phyloP scores from a whole-genome alignment of 2,888 invertebrate genomes.

The Steinernema hermaphroditum region DNA sequence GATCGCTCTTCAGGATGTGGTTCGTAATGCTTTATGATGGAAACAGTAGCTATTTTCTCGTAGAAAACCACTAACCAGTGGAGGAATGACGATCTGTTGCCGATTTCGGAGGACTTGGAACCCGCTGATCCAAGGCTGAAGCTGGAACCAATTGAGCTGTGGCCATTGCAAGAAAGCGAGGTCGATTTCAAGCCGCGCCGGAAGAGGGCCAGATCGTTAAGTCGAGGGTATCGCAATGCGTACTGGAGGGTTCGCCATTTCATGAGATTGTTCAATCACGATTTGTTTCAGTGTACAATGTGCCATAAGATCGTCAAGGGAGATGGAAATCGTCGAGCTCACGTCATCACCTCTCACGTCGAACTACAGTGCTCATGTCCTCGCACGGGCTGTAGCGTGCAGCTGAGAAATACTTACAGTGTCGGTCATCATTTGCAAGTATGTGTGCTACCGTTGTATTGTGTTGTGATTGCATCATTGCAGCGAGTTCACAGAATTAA shows the following conservation, averaged over 20 bases:
- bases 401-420: background rate
- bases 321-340: background rate
- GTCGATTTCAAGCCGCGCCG: background rate
- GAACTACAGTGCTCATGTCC: background rate
- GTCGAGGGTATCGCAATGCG: background rate
- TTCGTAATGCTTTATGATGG: background rate
- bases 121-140: background rate
- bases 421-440: background rate
- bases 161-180: background rate
- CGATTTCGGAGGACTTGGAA: background rate
- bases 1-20: background rate
- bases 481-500: background rate
- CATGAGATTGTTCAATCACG: background rate
- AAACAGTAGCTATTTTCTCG: background rate
- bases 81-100: background rate
- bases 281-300: background rate
- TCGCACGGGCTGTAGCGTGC: background rate
- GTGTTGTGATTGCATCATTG: background rate
- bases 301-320: background rate
- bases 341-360: background rate
- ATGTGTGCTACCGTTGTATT: background rate
- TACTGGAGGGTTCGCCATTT: background rate
- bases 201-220: background rate
- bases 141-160: background rate
- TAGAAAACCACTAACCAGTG: background rate